Evolutionary conservation across 2,113 vertebrate species (phyloP).

Genomic region (Saccopteryx bilineata): DNA sequence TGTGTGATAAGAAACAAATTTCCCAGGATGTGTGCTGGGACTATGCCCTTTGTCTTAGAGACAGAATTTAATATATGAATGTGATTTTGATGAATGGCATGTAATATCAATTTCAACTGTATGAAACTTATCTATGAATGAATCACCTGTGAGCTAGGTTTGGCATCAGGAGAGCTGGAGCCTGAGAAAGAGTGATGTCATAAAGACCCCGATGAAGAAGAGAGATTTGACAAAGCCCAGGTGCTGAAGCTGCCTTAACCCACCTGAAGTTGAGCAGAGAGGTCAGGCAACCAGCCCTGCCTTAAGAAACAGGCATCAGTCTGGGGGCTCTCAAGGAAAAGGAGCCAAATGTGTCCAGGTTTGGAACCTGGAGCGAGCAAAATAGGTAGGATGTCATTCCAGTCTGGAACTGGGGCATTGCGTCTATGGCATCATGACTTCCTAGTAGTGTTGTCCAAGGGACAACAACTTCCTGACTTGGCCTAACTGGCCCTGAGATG

Average conservation of each 20-base stretch:
- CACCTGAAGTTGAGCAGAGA: not conserved
- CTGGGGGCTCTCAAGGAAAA: not conserved
- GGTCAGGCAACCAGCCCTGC: not conserved
- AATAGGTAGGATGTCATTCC: not conserved
- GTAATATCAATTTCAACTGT: not conserved
- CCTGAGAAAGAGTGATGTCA: not conserved
- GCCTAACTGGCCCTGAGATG: not conserved
- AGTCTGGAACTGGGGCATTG: not conserved
- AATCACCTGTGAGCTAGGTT: not conserved
- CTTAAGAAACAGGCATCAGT: not conserved
- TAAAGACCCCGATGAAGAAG: not conserved
- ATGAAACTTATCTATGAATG: slow-evolving; percentile 21
- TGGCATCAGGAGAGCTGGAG: not conserved
- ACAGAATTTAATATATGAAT: slow-evolving; percentile 59
- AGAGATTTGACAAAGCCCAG: not conserved
- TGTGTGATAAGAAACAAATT: not conserved
- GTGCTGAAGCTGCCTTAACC: not conserved
- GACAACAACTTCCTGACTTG: not conserved
- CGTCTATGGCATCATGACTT: accelerated
- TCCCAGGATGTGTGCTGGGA: not conserved
- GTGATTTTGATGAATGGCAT: slow-evolving; percentile 59
- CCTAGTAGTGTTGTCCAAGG: not conserved
- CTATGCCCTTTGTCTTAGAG: not conserved
- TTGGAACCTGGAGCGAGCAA: not conserved
- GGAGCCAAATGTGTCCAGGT: not conserved